Evolutionary conservation across 2,888 invertebrate species (phyloP), one percentile per base, ranked within the genome.

Genomic region (Cosmia pyralina): DNA sequence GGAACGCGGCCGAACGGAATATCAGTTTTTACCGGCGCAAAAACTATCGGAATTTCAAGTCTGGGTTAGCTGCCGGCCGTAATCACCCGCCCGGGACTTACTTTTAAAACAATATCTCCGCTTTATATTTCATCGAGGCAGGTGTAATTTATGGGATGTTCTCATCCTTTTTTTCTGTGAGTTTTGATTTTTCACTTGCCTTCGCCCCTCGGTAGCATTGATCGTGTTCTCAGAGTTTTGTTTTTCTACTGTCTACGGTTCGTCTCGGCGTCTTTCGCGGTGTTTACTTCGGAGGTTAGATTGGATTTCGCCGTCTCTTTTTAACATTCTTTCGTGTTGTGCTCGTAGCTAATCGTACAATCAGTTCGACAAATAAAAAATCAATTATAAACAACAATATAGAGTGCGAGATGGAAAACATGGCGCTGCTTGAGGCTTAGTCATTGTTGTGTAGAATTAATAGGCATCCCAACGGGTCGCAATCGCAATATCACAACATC

Each of bases 21-120:
- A 95, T 95, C 94, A 94, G 93, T 95, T 96, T 96, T 96, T 95
- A 94, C 93, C 87, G 93, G 87, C 93, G 96, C 95, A 96, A 96
- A 96, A 96, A 95, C 95, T 95, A 94, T 95, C 86, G 95, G 95
- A 94, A 96, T 96, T 94, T 91, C 92, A 92, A 92, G 93, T 93
- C 92, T 92, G 93, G 92, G 94, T 92, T 93, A 92, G 93, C 92
- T 90, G 92, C 90, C 86, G 91, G 87, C 90, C 89, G 94, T 94
- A 95, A 95, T 95, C 95, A 94, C 92, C 89, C 91, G 92, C 89
- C 81, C 87, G 93, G 91, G 94, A 93, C 92, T 91, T 92, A 92
- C 92, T 94, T 93, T 95, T 94, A 94, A 95, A 95, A 95, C 94
- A 95, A 94, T 95, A 94, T 94, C 92, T 90, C 86, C 87, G 90